Conservation (phyloP, 1,140 invertebrate genomes). For the Drosophila rufa region DNA sequence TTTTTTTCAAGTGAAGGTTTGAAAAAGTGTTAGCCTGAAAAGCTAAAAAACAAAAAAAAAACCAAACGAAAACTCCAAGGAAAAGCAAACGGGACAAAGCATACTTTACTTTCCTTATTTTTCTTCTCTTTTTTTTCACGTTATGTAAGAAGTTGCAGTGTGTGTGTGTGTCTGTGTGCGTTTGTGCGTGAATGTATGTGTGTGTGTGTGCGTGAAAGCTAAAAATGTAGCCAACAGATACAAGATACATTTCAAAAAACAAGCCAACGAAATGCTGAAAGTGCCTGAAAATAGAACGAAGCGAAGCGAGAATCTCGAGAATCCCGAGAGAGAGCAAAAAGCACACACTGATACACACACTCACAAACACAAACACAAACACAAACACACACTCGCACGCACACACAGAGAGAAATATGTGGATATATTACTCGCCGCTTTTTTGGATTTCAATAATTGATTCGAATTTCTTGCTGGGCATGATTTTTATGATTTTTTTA, state of each 20-base stretch:
- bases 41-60: slow-evolving; percentile 5
- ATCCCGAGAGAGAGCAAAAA: slow-evolving; percentile 1
- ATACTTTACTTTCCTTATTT: slow-evolving; percentile 22
- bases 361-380: slow-evolving; percentile 15
- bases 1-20: slow-evolving; percentile 68
- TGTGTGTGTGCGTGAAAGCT: slow-evolving; percentile 60
- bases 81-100: slow-evolving; percentile 8
- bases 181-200: slow-evolving; percentile 15
- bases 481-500: slow-evolving; percentile 1
- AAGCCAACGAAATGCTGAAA: slow-evolving; percentile 41
- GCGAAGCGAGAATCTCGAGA: slow-evolving; percentile 28
- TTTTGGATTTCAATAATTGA: slow-evolving; percentile 24
- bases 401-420: slow-evolving; percentile 26
- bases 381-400: slow-evolving; percentile 11
- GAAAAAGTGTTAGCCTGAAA: slow-evolving; percentile 19
- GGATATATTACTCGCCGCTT: slow-evolving; percentile 25
- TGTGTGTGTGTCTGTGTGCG: slow-evolving; percentile 22
- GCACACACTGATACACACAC: slow-evolving; percentile 22
- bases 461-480: neutral
- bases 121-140: slow-evolving; percentile 36
- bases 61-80: slow-evolving; percentile 26
- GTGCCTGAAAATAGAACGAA: slow-evolving; percentile 71
- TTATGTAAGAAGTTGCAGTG: slow-evolving; percentile 62
- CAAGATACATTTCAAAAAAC: slow-evolving; percentile 56
- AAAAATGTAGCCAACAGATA: slow-evolving; percentile 67